Percentiles rank a stretch among this genome's conserved stretches.
phyloP scores from a whole-genome alignment of 1,140 invertebrate genomes.

The Panonychus citri region DNA sequence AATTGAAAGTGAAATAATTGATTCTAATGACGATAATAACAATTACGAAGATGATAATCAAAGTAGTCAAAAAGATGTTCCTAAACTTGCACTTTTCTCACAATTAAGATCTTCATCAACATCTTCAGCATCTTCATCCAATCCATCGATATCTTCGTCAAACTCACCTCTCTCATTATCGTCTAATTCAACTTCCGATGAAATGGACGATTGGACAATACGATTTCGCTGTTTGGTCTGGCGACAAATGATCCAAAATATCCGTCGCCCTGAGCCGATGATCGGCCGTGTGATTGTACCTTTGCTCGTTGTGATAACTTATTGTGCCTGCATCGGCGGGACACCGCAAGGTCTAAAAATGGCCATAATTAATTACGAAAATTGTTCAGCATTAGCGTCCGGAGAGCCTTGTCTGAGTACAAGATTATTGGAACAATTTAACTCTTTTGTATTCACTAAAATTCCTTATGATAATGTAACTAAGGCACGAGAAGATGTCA shows the following conservation, averaged over 20 bases:
- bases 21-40: no score
- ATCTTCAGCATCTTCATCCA: neutral
- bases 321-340: conserved; percentile 73
- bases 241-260: neutral
- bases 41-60: no score
- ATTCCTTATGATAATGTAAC: neutral
- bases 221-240: neutral
- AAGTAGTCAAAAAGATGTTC: no score
- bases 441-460: neutral
- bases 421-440: neutral
- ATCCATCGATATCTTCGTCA: neutral
- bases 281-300: conserved; percentile 38
- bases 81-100: no score
- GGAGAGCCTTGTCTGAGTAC: neutral
- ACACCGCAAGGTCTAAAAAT: conserved; percentile 56
- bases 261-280: neutral
- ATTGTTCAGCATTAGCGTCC: neutral
- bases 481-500: conserved; percentile 8
- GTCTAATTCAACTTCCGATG: neutral
- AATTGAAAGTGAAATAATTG: no score
- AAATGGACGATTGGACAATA: neutral
- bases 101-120: neutral
- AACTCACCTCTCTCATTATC: neutral
- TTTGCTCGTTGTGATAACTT: conserved; percentile 69
- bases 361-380: conserved; percentile 39